Percentiles rank a stretch among this genome's conserved stretches.
Evolutionary conservation across 1,140 invertebrate species (phyloP).

Genomic region (Anoplophora glabripennis): DNA sequence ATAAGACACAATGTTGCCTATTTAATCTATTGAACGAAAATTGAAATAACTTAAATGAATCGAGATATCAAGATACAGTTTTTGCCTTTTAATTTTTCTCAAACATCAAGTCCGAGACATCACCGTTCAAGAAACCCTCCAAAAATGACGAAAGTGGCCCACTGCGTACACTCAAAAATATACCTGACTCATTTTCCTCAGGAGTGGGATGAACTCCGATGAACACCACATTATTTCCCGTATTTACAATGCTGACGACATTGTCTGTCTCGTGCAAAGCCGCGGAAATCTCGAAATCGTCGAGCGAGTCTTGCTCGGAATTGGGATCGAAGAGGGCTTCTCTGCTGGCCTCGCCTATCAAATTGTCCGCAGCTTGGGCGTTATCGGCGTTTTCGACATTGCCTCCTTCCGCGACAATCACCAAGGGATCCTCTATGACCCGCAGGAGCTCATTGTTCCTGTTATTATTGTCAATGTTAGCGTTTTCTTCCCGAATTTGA

Average conservation of each 20-base stretch:
- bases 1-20: no score
- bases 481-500: conserved; percentile 15
- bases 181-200: no score
- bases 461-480: conserved; percentile 22
- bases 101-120: no score
- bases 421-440: conserved; percentile 9
- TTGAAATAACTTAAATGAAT: no score
- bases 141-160: no score
- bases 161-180: no score
- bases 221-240: conserved; percentile 16
- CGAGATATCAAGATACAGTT: no score
- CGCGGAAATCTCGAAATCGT: conserved; percentile 37
- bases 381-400: neutral
- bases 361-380: conserved; percentile 3
- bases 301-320: conserved; percentile 39
- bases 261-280: conserved; percentile 15
- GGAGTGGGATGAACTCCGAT: conserved; percentile 13
- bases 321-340: conserved; percentile 44
- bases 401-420: neutral
- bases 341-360: conserved; percentile 31
- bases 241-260: conserved; percentile 1
- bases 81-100: no score
- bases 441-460: conserved; percentile 40
- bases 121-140: no score
- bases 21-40: no score